Evolutionary conservation across 2,797 vertebrate genomes (phyloP), one percentile per base, ranked within the genome.

Genomic region (Galaxias olidus): DNA sequence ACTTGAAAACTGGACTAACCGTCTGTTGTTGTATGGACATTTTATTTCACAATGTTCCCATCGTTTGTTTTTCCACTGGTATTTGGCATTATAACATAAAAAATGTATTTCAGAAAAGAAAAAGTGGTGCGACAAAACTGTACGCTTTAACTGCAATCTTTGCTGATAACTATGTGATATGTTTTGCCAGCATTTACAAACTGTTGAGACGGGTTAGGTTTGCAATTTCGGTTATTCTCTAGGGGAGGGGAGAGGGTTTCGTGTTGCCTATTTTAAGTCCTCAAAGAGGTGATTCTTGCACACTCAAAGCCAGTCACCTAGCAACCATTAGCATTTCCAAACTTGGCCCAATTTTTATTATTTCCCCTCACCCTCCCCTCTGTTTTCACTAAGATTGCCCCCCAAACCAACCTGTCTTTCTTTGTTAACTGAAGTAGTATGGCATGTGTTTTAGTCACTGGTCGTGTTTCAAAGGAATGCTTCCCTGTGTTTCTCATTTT

Each of bases 311-410:
- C 67, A 14, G 81, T 89, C 81, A 68, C 84, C 76, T 84, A 82
- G 84, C 83, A 88, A 88, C 85, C 54, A 9, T 63, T 78, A 78
- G 74, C 77, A 51, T 64, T 79, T 85, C 77, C 72, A 86, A 79
- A 86, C 42, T 12, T 17, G 1, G 15, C 40, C 18, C 17, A 5
- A 0, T 9, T 5, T 20, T 30, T 61, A 13, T 47, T 9, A 20
- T 40, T 45, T 30, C 44, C 59, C 46, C 59, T 18, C 54, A 54
- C n/a, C 41, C 43, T 19, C 43, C 12, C 12, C 4, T 47, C 51
- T 17, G 8, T 4, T 53, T 30, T 43, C 18, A 20, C 17, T 18
- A 8, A 58, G 13, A 6, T 47, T 44, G 8, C 46, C 49, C 19
- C 19, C n/a, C 17, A 11, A 61, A 15, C 13, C 13, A n/a, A 8